These are phyloP conservation scores for Tinamus guttatus DNA, from an alignment of 2,113 vertebrate species.

Conservation along the genomic window DNA sequence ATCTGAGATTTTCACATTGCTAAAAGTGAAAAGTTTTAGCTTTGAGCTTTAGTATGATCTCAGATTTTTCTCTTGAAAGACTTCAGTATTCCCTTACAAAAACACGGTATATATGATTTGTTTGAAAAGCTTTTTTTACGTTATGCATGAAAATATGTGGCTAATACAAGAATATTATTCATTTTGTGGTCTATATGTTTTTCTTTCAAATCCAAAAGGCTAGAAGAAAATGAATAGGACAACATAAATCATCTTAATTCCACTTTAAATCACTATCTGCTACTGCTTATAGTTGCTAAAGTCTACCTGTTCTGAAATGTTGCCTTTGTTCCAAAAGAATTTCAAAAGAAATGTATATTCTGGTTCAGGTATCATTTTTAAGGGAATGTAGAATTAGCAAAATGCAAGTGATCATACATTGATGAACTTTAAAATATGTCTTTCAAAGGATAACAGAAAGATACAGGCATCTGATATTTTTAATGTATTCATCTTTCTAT, in stretches of 20 bases:
- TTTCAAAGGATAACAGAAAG: neutral
- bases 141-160: neutral
- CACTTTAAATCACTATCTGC: neutral
- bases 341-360: neutral
- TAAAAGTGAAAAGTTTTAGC: neutral
- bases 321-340: neutral
- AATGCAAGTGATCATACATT: neutral
- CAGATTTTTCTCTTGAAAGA: neutral
- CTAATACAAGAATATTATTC: neutral
- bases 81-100: neutral
- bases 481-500: neutral
- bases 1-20: neutral
- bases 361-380: neutral
- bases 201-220: neutral
- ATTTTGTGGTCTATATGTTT: neutral
- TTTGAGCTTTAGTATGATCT: neutral
- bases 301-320: neutral
- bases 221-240: neutral
- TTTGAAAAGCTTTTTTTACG: rapidly evolving
- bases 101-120: neutral
- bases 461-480: neutral
- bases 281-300: neutral
- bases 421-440: neutral
- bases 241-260: neutral
- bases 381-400: neutral